Evolutionary conservation across 2,797 vertebrate species (phyloP), one percentile per base, ranked within the genome.

Genomic region (Acanthis flammea): DNA sequence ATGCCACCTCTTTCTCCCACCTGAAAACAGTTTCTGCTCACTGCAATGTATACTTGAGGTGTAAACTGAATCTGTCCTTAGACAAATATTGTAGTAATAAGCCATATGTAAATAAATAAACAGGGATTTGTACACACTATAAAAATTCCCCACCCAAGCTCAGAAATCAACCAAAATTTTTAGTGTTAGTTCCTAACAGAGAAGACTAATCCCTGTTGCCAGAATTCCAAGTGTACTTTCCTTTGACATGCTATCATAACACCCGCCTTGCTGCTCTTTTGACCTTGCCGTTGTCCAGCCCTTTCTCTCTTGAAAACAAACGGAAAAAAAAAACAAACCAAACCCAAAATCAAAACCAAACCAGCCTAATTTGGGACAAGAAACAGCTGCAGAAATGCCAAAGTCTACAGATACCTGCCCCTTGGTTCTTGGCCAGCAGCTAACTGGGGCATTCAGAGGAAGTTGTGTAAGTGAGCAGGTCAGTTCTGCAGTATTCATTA

Each of bases 301-400:
- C 80, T 87, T 94, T 85, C 53, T 73, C 48, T 79, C 72, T 61
- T 85, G 24, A 79, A 91, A 88, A 96, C 39, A 92, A 91, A 70
- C 5, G 7, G 23, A 4, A 19, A 24, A 39, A 23, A 17, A 25
- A 25, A 6, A 50, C 8, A 23, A 10, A 19, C 5, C 24, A 22
- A 41, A 24, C 15, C n/a, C 15, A 54, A 54, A 42, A 18, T 42
- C 23, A 14, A 47, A 25, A 25, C 12, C 25, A 27, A 63, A 27
- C 9, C 17, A 86, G 55, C 41, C 55, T 60, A 13, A 62, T 76
- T 83, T 82, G 77, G 60, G 24, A 53, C 17, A 19, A 77, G 48
- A 41, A 53, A 41, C 37, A 86, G 50, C 54, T 90, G 74, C 48
- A 39, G 74, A 62, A 86, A 18, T 0, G 1, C 50, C 41, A 70